Conservation (phyloP, 2,113 vertebrate species). For the Sula dactylatra region DNA sequence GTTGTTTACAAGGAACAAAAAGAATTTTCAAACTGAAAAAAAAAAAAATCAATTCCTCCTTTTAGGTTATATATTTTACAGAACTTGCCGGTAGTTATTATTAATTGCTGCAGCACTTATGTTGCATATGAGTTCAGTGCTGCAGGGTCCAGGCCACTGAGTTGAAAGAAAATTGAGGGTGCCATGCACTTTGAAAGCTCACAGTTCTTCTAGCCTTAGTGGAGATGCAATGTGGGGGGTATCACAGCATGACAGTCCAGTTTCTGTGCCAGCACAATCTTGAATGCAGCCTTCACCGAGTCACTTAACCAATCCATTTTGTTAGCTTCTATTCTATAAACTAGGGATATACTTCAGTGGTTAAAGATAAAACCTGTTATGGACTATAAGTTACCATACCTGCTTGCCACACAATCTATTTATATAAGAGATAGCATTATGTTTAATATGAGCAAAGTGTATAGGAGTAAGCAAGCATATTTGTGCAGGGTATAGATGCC, state of each 20-base stretch:
- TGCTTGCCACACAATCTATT: background rate
- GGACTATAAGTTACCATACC: accelerated
- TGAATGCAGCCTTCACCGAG: background rate
- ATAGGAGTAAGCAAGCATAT: background rate
- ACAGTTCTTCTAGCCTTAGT: background rate
- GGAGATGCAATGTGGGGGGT: accelerated
- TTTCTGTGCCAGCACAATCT: background rate
- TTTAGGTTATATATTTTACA: background rate
- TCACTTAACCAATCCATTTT: background rate
- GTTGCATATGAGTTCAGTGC: background rate
- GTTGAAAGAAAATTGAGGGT: background rate
- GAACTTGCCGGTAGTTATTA: background rate
- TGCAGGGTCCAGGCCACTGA: background rate
- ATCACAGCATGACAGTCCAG: too few relatives aligned
- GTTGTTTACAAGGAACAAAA: background rate
- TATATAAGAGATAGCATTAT: background rate
- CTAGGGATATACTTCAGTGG: too few relatives aligned
- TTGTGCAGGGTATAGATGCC: background rate
- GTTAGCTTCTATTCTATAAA: background rate
- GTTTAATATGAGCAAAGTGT: background rate
- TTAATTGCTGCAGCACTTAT: background rate
- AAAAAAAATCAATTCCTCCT: background rate
- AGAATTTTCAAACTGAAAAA: background rate
- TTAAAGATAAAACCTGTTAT: background rate
- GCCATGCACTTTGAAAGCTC: background rate